Percentiles rank a stretch among this genome's conserved stretches.
These are phyloP conservation scores for Pantherophis guttatus DNA, from an alignment of 2,113 vertebrate species.

Conservation along the genomic window DNA sequence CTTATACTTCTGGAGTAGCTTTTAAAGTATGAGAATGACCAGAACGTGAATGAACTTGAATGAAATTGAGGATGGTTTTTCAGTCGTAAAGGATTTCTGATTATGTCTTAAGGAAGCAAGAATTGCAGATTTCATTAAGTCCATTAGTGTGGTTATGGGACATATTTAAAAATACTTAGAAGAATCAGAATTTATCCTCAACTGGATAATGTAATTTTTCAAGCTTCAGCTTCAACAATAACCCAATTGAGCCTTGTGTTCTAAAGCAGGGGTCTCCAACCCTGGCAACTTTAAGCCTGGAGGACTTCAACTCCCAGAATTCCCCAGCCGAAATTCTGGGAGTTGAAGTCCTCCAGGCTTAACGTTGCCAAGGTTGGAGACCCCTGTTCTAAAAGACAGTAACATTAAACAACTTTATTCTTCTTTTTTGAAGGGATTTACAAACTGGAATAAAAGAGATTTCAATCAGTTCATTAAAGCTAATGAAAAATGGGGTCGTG, in stretches of 20 bases:
- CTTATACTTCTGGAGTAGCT: neutral
- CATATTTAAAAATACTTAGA: neutral
- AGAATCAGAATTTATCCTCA: neutral
- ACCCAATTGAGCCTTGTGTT: neutral
- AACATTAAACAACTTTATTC: slow-evolving; percentile 6
- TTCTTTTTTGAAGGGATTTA: slow-evolving; percentile 83
- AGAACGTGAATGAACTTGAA: neutral
- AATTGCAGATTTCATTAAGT: neutral
- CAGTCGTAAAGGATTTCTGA: neutral
- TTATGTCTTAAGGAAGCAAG: neutral
- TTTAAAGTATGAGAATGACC: neutral
- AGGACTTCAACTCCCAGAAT: too few relatives aligned
- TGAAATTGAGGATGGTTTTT: neutral
- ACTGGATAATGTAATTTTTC: neutral
- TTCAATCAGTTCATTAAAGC: slow-evolving; percentile 99
- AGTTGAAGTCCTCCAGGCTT: too few relatives aligned
- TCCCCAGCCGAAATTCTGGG: too few relatives aligned
- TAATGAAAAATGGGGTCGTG: slow-evolving; percentile 98
- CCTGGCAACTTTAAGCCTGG: too few relatives aligned
- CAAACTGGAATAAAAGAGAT: slow-evolving; percentile 98
- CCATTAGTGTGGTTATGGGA: neutral
- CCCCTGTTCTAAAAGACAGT: neutral
- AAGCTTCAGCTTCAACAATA: neutral
- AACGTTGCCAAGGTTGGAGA: too few relatives aligned
- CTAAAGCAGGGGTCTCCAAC: neutral